A percentile compares a stretch with the other conserved stretches of the same genome.
Evolutionary conservation across 2,888 invertebrate species (phyloP).

Genomic region (Hyles lineata): DNA sequence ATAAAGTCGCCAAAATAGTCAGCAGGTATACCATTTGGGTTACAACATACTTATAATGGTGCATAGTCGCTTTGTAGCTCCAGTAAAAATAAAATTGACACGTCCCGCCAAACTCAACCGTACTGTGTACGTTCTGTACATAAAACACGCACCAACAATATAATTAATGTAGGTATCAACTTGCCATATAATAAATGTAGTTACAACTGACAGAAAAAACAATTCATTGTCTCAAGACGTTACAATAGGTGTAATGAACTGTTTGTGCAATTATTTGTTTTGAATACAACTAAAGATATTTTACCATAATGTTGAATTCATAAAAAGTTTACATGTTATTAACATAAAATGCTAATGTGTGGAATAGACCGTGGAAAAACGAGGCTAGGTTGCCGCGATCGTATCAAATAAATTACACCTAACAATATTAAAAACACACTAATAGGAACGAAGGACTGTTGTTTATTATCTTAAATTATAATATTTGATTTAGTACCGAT

Average conservation of each 20-base stretch:
- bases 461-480: too few species aligned
- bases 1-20: too few species aligned
- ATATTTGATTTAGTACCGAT: too few species aligned
- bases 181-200: slow-evolving; percentile 47
- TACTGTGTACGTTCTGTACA: slow-evolving; percentile 8
- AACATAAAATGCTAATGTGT: slow-evolving; percentile 26
- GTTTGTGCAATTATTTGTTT: slow-evolving; percentile 23
- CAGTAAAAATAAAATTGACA: neutral
- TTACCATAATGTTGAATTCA: slow-evolving; percentile 1
- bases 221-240: slow-evolving; percentile 25
- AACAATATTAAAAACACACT: slow-evolving; percentile 43
- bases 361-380: slow-evolving; percentile 21
- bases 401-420: slow-evolving; percentile 42
- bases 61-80: too few species aligned
- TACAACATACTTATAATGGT: too few species aligned
- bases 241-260: slow-evolving; percentile 15
- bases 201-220: slow-evolving; percentile 32
- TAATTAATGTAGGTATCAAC: slow-evolving; percentile 45
- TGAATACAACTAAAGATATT: slow-evolving; percentile 5
- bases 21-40: too few species aligned
- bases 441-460: neutral
- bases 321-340: slow-evolving; percentile 8
- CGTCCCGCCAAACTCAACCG: neutral
- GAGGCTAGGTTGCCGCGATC: slow-evolving; percentile 30
- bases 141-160: neutral